A percentile compares a stretch with the other conserved stretches of the same genome.
Conservation (phyloP, 2,113 vertebrate species). For the Tragelaphus imberbis region DNA sequence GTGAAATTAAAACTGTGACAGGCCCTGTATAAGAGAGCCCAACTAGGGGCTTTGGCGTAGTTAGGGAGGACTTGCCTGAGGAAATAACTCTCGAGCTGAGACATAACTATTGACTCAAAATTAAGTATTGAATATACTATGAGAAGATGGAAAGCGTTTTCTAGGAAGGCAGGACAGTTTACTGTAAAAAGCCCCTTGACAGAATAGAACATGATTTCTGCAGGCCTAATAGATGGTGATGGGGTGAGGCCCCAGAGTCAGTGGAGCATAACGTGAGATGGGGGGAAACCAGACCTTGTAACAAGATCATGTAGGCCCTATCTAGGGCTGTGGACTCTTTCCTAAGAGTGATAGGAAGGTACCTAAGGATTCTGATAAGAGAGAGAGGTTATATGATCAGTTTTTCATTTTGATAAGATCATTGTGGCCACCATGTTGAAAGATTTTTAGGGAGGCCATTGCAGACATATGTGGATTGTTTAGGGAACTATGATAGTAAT, state of each 20-base stretch:
- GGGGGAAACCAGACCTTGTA: background rate
- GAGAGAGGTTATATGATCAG: background rate
- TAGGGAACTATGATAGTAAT: background rate
- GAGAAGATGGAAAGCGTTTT: background rate
- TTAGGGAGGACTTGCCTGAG: background rate
- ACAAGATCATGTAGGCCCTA: background rate
- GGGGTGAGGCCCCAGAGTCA: background rate
- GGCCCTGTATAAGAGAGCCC: background rate
- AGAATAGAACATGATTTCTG: background rate
- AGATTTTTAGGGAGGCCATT: background rate
- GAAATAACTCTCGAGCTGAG: background rate
- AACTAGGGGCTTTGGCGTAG: background rate
- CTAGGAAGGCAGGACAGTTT: background rate
- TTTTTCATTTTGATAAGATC: background rate
- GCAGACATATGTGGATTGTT: no score
- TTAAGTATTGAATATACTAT: background rate
- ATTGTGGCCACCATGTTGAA: background rate
- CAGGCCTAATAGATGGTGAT: background rate
- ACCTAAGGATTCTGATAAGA: background rate
- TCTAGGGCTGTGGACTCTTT: no score
- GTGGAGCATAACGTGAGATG: accelerated
- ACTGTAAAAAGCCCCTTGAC: background rate
- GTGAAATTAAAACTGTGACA: background rate
- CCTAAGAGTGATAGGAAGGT: background rate
- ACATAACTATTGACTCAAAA: background rate